These are phyloP conservation scores for Acrossocheilus wenchowensis DNA, from an alignment of 2,797 vertebrate genomes.

Conservation along the genomic window DNA sequence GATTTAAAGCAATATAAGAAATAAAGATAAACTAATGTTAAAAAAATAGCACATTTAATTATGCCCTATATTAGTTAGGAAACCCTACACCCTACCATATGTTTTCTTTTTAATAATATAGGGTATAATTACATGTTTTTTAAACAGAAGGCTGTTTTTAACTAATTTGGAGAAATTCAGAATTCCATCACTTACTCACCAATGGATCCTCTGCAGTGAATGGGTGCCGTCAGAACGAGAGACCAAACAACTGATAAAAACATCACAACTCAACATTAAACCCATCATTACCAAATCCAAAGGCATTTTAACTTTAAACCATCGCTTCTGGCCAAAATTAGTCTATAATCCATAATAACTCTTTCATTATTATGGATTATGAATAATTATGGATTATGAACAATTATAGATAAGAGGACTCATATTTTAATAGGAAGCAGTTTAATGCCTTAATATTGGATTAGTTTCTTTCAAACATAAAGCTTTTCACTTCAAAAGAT, in stretches of 20 bases:
- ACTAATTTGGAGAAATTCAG: too few relatives aligned
- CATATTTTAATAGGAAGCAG: background rate
- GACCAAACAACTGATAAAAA: too few relatives aligned
- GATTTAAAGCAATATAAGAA: background rate
- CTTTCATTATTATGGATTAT: background rate
- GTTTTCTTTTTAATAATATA: background rate
- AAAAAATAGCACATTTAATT: background rate
- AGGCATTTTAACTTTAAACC: background rate
- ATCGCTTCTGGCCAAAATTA: background rate
- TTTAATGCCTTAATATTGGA: background rate
- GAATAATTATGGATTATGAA: background rate
- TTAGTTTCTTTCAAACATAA: background rate
- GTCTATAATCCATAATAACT: background rate
- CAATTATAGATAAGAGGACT: background rate
- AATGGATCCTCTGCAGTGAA: too few relatives aligned
- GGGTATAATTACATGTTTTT: background rate
- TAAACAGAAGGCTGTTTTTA: too few relatives aligned
- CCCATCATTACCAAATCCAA: background rate
- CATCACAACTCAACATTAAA: too few relatives aligned
- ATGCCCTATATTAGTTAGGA: too few relatives aligned
- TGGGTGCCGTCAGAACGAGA: too few relatives aligned
- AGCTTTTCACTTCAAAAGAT: background rate
- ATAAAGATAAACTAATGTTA: too few relatives aligned
- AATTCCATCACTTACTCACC: too few relatives aligned
- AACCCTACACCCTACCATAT: background rate